phyloP scores from a whole-genome alignment of 2,797 vertebrate genomes.

The Benthosema pterotum region DNA sequence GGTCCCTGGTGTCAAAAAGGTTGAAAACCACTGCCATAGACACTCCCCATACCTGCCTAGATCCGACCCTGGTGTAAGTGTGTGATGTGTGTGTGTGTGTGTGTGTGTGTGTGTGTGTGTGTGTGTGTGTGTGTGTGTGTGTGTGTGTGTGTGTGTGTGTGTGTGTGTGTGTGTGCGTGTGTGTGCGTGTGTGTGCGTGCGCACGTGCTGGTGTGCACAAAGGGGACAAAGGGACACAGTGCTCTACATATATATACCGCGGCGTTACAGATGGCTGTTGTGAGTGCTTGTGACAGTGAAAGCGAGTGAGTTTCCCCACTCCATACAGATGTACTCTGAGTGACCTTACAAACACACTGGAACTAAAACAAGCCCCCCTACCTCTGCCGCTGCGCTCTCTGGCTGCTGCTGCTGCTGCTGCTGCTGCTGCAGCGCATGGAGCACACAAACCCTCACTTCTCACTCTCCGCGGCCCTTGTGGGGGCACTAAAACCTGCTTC shows the following conservation, averaged over 20 bases:
- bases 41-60: too few species aligned
- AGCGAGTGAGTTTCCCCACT: constrained; percentile 74
- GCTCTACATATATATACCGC: constrained; percentile 73
- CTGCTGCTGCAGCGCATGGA: constrained; percentile 41
- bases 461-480: constrained; percentile 77
- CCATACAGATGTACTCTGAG: constrained; percentile 80
- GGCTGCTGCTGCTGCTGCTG: too few species aligned
- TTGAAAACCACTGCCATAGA: too few species aligned
- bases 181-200: constrained; percentile 21
- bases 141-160: constrained; percentile 17
- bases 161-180: constrained; percentile 13
- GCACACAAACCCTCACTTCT: constrained; percentile 72
- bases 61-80: neutral
- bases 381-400: constrained; percentile 61
- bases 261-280: constrained; percentile 78
- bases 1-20: too few species aligned
- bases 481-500: constrained; percentile 79
- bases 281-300: constrained; percentile 75
- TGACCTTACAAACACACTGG: constrained; percentile 82
- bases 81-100: constrained; percentile 22
- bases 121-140: constrained; percentile 4
- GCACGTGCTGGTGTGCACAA: constrained; percentile 47
- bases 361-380: constrained; percentile 75
- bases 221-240: constrained; percentile 80
- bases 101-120: neutral